phyloP scores from a whole-genome alignment of 2,113 vertebrate species.

The Eidolon helvum region DNA sequence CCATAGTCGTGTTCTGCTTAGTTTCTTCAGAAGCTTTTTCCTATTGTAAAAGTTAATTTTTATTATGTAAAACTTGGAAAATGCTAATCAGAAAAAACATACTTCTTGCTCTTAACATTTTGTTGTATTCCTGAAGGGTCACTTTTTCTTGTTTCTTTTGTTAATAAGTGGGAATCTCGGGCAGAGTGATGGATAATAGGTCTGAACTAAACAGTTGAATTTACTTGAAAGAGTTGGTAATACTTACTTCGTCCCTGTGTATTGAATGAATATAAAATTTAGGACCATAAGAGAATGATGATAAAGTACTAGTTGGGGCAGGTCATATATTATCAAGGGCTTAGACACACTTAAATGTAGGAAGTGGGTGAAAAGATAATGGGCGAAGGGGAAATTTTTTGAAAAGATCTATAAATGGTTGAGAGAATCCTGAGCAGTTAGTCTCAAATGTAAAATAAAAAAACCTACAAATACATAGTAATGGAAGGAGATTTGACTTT shows the following conservation, averaged over 20 bases:
- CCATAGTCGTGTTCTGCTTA: background rate
- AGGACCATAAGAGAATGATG: background rate
- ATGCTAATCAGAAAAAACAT: background rate
- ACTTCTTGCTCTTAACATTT: conserved; percentile 26
- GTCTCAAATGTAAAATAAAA: background rate
- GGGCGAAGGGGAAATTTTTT: background rate
- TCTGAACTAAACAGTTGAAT: background rate
- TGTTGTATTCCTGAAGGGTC: background rate
- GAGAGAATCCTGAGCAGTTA: background rate
- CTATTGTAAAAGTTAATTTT: background rate
- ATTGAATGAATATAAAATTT: background rate
- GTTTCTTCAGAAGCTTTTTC: background rate
- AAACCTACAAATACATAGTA: background rate
- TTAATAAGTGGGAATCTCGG: background rate
- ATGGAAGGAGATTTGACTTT: background rate
- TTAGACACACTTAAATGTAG: background rate
- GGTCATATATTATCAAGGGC: background rate
- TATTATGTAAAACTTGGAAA: conserved; percentile 29
- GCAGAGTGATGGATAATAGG: background rate
- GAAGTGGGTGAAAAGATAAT: background rate
- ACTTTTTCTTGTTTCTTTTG: background rate
- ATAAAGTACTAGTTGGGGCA: background rate
- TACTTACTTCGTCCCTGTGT: background rate
- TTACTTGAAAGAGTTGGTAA: conserved; percentile 23
- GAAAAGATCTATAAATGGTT: background rate